Evolutionary conservation across 2,888 invertebrate genomes (phyloP).

Genomic region (Cryptocephalus moraei): DNA sequence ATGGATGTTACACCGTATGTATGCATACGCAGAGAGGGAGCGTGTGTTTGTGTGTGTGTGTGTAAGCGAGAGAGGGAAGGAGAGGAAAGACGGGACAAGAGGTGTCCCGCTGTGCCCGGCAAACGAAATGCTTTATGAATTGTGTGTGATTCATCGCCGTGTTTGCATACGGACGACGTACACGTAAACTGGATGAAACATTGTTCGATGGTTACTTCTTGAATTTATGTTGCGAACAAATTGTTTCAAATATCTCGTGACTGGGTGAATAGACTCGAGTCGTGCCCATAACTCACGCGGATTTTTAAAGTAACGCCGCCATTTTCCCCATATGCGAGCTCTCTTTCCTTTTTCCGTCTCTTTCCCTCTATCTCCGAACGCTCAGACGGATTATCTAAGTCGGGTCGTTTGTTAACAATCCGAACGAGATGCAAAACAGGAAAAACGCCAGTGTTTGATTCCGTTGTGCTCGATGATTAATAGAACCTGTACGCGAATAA

Average conservation of each 20-base stretch:
- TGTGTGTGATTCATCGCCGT: constrained; percentile 24
- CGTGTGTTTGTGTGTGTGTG: no score
- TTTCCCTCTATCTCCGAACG: no score
- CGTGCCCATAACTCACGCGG: constrained; percentile 7
- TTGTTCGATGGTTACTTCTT: constrained; percentile 22
- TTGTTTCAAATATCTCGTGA: constrained; percentile 13
- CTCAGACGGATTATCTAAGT: no score
- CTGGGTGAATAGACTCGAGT: constrained; percentile 10
- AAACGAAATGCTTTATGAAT: constrained; percentile 22
- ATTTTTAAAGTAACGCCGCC: constrained; percentile 10
- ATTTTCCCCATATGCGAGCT: constrained; percentile 14
- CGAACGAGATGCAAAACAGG: no score
- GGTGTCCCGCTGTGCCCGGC: background rate
- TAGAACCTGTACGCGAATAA: no score
- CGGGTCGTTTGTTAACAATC: no score
- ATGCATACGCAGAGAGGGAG: no score
- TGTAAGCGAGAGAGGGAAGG: no score
- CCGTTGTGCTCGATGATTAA: no score
- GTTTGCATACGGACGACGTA: constrained; percentile 23
- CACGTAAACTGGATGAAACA: constrained; percentile 21
- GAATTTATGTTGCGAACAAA: constrained; percentile 20
- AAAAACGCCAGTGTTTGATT: no score
- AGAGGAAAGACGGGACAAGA: no score
- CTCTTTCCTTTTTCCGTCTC: constrained; percentile 5
- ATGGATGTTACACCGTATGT: no score